These are phyloP conservation scores for Enteromius treurensis DNA, from an alignment of 2,797 vertebrate genomes.

Conservation along the genomic window DNA sequence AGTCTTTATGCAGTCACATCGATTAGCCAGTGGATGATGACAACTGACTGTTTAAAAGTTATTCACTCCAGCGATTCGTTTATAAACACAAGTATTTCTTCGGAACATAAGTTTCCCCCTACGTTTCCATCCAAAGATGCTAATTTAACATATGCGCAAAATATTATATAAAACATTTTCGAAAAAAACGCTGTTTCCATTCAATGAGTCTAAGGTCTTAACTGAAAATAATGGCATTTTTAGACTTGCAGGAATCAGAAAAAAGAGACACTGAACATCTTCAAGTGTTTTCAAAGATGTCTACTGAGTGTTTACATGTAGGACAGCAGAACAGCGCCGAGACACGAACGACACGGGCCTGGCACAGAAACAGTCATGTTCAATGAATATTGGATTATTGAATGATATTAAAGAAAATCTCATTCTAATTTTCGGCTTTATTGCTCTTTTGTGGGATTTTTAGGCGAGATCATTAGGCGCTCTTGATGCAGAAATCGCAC, in stretches of 20 bases:
- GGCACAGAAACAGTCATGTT: not conserved
- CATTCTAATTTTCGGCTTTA: not conserved
- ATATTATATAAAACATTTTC: not conserved
- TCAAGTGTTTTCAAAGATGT: not conserved
- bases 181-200: not conserved
- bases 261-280: not conserved
- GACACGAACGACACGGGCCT: not conserved
- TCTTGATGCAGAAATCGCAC: not conserved
- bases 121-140: too few relatives aligned
- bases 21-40: not conserved
- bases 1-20: not conserved
- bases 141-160: not conserved
- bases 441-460: slow-evolving; percentile 7
- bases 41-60: not conserved
- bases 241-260: not conserved
- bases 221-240: too few relatives aligned
- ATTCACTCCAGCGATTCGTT: not conserved
- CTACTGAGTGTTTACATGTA: not conserved
- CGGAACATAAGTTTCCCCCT: too few relatives aligned
- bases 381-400: not conserved
- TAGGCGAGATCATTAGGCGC: not conserved
- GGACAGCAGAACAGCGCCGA: not conserved
- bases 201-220: not conserved
- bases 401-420: not conserved
- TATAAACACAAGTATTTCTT: not conserved